These are phyloP conservation scores for Argyra leucocephala DNA, from an alignment of 2,888 invertebrate genomes.

Conservation along the genomic window DNA sequence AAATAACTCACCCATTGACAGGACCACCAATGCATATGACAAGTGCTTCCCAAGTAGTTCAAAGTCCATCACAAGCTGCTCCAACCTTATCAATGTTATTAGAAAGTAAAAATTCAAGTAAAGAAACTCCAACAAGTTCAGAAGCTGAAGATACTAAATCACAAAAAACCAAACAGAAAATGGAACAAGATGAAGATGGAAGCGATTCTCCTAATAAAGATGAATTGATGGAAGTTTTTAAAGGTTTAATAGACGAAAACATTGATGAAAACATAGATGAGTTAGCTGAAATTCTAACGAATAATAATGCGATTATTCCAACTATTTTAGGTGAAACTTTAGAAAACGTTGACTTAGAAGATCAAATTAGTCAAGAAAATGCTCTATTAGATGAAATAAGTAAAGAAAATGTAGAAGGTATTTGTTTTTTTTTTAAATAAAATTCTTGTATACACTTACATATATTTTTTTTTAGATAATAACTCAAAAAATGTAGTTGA, in stretches of 20 bases:
- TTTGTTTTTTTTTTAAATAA: constrained; percentile 13
- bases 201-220: constrained; percentile 30
- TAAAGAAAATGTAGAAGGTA: constrained; percentile 24
- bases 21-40: constrained; percentile 33
- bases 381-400: constrained; percentile 27
- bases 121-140: constrained; percentile 10
- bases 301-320: constrained; percentile 28
- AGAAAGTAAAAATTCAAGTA: constrained; percentile 45
- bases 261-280: constrained; percentile 32
- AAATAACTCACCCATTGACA: constrained; percentile 35
- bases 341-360: constrained; percentile 33
- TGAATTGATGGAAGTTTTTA: constrained; percentile 38
- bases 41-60: constrained; percentile 34
- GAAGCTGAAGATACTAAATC: constrained; percentile 20
- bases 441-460: constrained; percentile 20
- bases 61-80: constrained; percentile 58
- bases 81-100: constrained; percentile 66
- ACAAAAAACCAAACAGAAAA: constrained; percentile 26
- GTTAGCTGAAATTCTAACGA: constrained; percentile 36
- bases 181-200: constrained; percentile 29
- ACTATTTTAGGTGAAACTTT: constrained; percentile 39
- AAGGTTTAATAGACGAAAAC: constrained; percentile 36
- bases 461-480: constrained; percentile 16
- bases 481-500: constrained; percentile 21
- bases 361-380: constrained; percentile 26